These are phyloP conservation scores for Pocillopora damicornis DNA, from an alignment of 64 coral and sea anemone genomes.

Conservation along the genomic window DNA sequence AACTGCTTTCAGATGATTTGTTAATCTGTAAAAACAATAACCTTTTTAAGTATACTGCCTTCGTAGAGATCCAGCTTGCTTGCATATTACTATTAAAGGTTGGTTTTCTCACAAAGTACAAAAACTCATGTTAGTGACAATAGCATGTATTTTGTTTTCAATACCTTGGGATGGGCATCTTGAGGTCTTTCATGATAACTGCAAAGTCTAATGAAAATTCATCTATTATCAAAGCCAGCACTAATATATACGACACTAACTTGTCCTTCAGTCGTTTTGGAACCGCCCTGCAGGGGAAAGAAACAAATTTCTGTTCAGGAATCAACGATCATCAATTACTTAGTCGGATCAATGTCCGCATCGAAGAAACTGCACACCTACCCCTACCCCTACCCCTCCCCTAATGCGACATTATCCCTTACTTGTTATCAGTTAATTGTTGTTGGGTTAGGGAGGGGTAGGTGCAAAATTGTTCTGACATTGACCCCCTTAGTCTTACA, in stretches of 20 bases:
- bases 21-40: conserved; percentile 28
- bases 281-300: conserved; percentile 47
- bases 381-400: too few relatives aligned
- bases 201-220: conserved; percentile 75
- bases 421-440: too few relatives aligned
- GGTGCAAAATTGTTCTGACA: too few relatives aligned
- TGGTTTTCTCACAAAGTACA: too few relatives aligned
- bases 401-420: too few relatives aligned
- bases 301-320: neutral
- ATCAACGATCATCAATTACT: neutral
- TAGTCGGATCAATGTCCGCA: too few relatives aligned
- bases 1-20: conserved; percentile 54
- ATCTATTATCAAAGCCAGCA: conserved; percentile 89
- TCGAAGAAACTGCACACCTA: too few relatives aligned
- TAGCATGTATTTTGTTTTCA: neutral
- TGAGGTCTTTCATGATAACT: conserved; percentile 69
- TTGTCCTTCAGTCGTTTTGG: conserved; percentile 82
- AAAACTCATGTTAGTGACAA: neutral
- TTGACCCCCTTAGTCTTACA: too few relatives aligned
- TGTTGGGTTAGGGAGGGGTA: too few relatives aligned
- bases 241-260: conserved; percentile 79
- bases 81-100: too few relatives aligned
- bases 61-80: too few relatives aligned
- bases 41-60: neutral
- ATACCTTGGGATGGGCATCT: conserved; percentile 62